phyloP scores from a whole-genome alignment of 2,797 vertebrate species.

The Chelmon rostratus region DNA sequence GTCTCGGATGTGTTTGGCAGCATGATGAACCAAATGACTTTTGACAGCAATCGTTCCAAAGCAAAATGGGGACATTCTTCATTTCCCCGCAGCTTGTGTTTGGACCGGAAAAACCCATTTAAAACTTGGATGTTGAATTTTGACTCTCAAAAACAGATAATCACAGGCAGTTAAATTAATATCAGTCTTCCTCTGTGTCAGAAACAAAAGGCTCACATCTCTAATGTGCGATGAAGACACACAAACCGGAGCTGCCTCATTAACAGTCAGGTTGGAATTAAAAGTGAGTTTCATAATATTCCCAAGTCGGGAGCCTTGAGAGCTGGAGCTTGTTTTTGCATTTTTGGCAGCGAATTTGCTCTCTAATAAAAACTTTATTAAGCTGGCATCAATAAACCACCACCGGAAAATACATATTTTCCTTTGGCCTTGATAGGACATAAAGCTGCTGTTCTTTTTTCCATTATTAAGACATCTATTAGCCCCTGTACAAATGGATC shows the following conservation, averaged over 20 bases:
- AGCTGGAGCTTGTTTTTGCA: slow-evolving; percentile 50
- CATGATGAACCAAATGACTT: slow-evolving; percentile 30
- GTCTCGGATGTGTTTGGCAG: slow-evolving; percentile 37
- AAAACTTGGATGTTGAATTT: slow-evolving; percentile 24
- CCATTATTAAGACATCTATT: slow-evolving; percentile 47
- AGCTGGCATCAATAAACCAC: slow-evolving; percentile 73
- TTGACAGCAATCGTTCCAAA: slow-evolving; percentile 40
- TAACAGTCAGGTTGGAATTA: slow-evolving; percentile 67
- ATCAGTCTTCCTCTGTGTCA: neutral
- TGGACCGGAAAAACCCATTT: slow-evolving; percentile 17
- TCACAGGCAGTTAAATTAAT: slow-evolving; percentile 20
- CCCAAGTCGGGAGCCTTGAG: slow-evolving; percentile 53
- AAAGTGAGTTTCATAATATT: slow-evolving; percentile 68
- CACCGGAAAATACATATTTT: slow-evolving; percentile 64
- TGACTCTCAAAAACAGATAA: slow-evolving; percentile 15
- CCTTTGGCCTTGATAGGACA: slow-evolving; percentile 58
- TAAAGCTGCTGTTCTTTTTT: slow-evolving; percentile 45
- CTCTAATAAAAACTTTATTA: slow-evolving; percentile 80
- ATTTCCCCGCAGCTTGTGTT: slow-evolving; percentile 25
- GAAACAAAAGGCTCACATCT: slow-evolving; percentile 30
- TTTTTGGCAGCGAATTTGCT: slow-evolving; percentile 73
- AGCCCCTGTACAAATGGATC: slow-evolving; percentile 9
- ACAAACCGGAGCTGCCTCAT: slow-evolving; percentile 62
- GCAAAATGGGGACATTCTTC: slow-evolving; percentile 26
- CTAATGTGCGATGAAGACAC: slow-evolving; percentile 39